Conservation (phyloP, 2,888 invertebrate species). For the Drosophila yooni region DNA sequence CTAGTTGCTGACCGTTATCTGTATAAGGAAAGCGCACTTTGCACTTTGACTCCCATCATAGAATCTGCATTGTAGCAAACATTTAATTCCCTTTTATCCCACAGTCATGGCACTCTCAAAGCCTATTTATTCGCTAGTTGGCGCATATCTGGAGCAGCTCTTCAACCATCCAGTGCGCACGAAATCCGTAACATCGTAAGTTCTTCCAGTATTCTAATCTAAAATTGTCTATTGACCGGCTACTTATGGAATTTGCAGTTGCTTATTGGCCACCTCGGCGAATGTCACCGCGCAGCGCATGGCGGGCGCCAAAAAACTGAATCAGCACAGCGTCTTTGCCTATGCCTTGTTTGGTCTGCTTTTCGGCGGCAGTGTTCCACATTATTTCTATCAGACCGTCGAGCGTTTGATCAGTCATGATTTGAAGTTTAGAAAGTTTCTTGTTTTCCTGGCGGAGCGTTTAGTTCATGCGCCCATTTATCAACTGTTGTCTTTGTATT, state of each 20-base stretch:
- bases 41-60: constrained; percentile 67
- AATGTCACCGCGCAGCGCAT: constrained; percentile 91
- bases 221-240: neutral
- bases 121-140: constrained; percentile 89
- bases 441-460: constrained; percentile 90
- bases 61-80: constrained; percentile 16
- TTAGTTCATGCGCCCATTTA: constrained; percentile 90
- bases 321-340: constrained; percentile 89
- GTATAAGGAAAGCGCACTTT: constrained; percentile 60
- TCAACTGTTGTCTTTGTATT: constrained; percentile 90
- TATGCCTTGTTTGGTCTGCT: constrained; percentile 91
- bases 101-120: constrained; percentile 85
- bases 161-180: constrained; percentile 91
- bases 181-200: constrained; percentile 92
- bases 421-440: constrained; percentile 86
- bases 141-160: constrained; percentile 90
- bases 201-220: neutral
- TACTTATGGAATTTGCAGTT: constrained; percentile 85
- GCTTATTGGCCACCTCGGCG: constrained; percentile 89
- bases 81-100: constrained; percentile 7
- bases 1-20: constrained; percentile 39
- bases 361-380: constrained; percentile 93
- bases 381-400: constrained; percentile 90
- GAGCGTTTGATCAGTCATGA: constrained; percentile 88
- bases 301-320: constrained; percentile 88